Evolutionary conservation across 2,113 vertebrate genomes (phyloP), one percentile per base, ranked within the genome.

Genomic region (Antennarius striatus): DNA sequence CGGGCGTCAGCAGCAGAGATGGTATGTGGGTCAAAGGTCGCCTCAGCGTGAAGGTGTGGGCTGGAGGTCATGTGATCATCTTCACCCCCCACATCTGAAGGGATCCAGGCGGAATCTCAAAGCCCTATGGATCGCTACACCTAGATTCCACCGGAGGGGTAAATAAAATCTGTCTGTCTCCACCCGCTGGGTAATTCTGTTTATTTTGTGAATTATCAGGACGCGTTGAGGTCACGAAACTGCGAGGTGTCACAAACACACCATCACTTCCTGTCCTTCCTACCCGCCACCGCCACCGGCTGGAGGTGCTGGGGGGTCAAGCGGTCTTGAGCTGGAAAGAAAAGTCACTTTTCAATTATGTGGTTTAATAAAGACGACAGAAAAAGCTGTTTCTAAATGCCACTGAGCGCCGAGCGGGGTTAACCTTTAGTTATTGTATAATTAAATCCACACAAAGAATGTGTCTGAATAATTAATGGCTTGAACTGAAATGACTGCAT

Each of bases 281-380:
- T 40, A 40, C 39, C 39, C 10, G 10, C 39, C 39, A 22, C 22
- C 22, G 22, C 22, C 22, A 2, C 22, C 22, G 1, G 22, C 22
- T 79, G 76, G 62, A 80, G 79, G 75, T 77, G 57, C 62, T 75
- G 45, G 46, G 56, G 56, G 80, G 84, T 88, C 80, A 84, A 64
- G 54, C 52, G 67, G 55, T 74, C 67, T 57, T 45, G 65, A 63
- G 69, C 66, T 77, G 61, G 62, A 81, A 53, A 73, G 64, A 77
- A 71, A 80, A 84, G 75, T 74, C 53, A 70, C 83, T 68, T 82
- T 81, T 88, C 57, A 88, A 72, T 86, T 75, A 84, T 69, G 68
- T 82, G 56, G 66, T 67, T 83, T 76, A 65, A 83, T 71, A 79
- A 84, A 73, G 53, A 72, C 68, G 49, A 73, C 58, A 12, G 60